These are phyloP conservation scores for Stigmatopora argus DNA, from an alignment of 2,113 vertebrate genomes.

Conservation along the genomic window DNA sequence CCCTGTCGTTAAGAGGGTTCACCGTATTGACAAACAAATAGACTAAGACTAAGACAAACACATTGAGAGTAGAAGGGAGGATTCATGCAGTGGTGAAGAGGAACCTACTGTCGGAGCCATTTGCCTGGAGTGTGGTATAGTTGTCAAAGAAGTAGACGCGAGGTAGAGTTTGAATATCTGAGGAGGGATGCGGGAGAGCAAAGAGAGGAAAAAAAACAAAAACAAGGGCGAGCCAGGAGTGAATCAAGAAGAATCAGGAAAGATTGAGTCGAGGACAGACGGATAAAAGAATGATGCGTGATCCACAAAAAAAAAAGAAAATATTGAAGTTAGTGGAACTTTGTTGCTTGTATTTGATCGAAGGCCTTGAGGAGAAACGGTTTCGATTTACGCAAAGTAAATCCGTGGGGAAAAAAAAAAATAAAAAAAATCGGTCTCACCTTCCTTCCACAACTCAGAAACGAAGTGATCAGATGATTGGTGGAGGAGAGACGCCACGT, in stretches of 20 bases:
- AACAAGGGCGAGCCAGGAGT: slow-evolving; percentile 4
- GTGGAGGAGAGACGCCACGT: slow-evolving; percentile 81
- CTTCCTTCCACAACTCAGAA: slow-evolving; percentile 89
- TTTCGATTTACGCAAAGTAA: background rate
- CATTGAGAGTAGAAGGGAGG: slow-evolving; percentile 11
- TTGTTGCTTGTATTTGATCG: background rate
- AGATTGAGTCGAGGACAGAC: background rate
- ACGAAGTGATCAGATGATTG: slow-evolving; percentile 84
- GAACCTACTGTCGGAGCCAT: slow-evolving; percentile 78
- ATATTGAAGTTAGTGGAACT: slow-evolving; percentile 33
- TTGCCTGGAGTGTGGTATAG: slow-evolving; percentile 76
- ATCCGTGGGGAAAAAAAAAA: background rate
- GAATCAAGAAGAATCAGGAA: slow-evolving; percentile 5
- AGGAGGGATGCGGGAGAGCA: slow-evolving; percentile 36
- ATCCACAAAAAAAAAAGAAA: slow-evolving; percentile 28
- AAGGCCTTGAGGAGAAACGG: background rate
- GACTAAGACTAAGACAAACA: slow-evolving; percentile 7
- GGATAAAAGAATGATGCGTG: slow-evolving; percentile 7
- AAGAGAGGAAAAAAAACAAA: slow-evolving; percentile 11
- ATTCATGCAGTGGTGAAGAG: slow-evolving; percentile 44
- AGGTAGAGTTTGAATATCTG: slow-evolving; percentile 82
- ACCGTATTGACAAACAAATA: slow-evolving; percentile 4
- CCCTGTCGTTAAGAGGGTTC: background rate
- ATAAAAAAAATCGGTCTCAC: slow-evolving; percentile 58
- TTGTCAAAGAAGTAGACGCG: slow-evolving; percentile 83